Evolutionary conservation across 2,888 invertebrate species (phyloP).

Genomic region (Chalcis sispes): DNA sequence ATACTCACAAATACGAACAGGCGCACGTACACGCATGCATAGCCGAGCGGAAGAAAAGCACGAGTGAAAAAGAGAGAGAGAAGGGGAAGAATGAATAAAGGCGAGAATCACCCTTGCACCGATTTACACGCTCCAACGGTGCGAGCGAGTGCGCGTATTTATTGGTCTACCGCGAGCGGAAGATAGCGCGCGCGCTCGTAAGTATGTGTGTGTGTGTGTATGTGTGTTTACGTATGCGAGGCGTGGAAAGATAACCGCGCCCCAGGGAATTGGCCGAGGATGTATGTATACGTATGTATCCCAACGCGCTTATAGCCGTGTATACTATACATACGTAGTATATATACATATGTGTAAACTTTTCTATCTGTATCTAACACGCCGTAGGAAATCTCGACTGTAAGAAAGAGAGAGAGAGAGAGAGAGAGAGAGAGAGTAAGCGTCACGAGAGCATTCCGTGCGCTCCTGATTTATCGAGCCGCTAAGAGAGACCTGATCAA

Average conservation of each 20-base stretch:
- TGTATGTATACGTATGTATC: slow-evolving; percentile 69
- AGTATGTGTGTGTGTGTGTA: neutral
- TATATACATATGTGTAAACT: too few species aligned
- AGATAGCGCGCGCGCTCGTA: slow-evolving; percentile 66
- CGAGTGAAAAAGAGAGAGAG: slow-evolving; percentile 44
- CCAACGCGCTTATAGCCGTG: too few species aligned
- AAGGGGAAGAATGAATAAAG: slow-evolving; percentile 51
- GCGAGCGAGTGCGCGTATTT: slow-evolving; percentile 65
- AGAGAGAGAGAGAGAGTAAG: too few species aligned
- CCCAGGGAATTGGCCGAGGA: slow-evolving; percentile 65
- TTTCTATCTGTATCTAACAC: too few species aligned
- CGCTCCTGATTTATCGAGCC: slow-evolving; percentile 71
- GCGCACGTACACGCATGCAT: too few species aligned
- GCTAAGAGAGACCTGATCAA: slow-evolving; percentile 68
- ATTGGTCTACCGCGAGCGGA: slow-evolving; percentile 63
- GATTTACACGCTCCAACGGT: too few species aligned
- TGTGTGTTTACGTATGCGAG: slow-evolving; percentile 66
- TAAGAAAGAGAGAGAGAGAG: too few species aligned
- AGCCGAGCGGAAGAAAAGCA: slow-evolving; percentile 26
- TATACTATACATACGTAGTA: too few species aligned
- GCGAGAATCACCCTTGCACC: slow-evolving; percentile 21
- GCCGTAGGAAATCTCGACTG: slow-evolving; percentile 73
- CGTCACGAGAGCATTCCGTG: slow-evolving; percentile 67
- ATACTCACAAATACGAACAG: too few species aligned
- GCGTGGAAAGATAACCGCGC: slow-evolving; percentile 73